These are phyloP conservation scores for Cyphomyrus plagiostoma DNA, from an alignment of 2,113 vertebrate genomes.

Conservation along the genomic window DNA sequence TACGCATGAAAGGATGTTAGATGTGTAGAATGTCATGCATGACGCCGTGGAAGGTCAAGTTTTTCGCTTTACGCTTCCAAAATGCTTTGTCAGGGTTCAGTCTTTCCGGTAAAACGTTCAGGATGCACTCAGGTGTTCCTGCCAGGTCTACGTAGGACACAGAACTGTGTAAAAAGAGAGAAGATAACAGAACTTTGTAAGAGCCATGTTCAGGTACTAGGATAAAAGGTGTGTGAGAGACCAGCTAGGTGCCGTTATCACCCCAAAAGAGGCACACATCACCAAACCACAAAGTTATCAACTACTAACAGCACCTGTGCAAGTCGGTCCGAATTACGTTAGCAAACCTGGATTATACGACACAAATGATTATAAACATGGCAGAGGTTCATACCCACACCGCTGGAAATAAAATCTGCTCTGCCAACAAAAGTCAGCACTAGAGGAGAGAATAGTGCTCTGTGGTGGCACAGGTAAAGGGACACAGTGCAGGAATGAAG, in stretches of 20 bases:
- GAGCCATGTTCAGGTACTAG: conserved; percentile 16
- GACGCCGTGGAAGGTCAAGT: not conserved
- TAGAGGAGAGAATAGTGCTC: not conserved
- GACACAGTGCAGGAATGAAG: not conserved
- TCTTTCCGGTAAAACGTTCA: not conserved
- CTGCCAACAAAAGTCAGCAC: not conserved
- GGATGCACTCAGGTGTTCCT: not conserved
- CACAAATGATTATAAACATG: not conserved
- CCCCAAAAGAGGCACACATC: not conserved
- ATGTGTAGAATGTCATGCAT: not conserved
- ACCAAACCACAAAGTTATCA: not conserved
- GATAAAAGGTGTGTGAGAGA: conserved; percentile 18
- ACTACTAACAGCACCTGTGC: not conserved
- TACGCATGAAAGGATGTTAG: not conserved
- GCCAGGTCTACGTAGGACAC: conserved; percentile 58
- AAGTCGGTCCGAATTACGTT: not conserved
- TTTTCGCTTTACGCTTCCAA: not conserved
- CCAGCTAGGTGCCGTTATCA: not conserved
- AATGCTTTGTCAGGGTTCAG: not conserved
- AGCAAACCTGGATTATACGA: not conserved
- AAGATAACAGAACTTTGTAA: conserved; percentile 12
- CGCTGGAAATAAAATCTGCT: not conserved
- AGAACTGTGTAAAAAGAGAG: conserved; percentile 51
- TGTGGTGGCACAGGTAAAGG: not conserved
- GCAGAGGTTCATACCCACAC: not conserved